A percentile compares a stretch with the other conserved stretches of the same genome.
These are phyloP conservation scores for Platyrinchus mystaceus DNA, from an alignment of 2,797 vertebrate genomes.

Conservation along the genomic window DNA sequence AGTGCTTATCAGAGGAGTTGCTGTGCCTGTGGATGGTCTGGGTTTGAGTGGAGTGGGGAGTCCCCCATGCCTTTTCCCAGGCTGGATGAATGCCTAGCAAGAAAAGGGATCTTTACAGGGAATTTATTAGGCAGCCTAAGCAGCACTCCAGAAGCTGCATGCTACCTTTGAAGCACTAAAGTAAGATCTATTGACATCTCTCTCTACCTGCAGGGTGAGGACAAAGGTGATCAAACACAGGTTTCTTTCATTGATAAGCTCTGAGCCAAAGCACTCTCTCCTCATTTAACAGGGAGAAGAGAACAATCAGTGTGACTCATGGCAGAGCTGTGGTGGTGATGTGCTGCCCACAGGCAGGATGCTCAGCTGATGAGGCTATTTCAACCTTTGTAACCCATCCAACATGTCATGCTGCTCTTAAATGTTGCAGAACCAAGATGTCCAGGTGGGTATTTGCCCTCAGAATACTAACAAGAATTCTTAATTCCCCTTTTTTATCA, in stretches of 20 bases:
- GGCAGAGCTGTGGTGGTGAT: not conserved
- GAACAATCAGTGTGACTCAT: not conserved
- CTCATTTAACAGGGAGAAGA: not conserved
- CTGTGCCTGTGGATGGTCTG: not conserved
- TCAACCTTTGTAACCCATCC: not conserved
- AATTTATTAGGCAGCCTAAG: not conserved
- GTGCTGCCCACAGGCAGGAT: not conserved
- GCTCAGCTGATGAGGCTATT: not conserved
- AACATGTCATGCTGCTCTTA: not conserved
- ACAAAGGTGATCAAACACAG: not conserved
- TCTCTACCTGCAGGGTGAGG: not conserved
- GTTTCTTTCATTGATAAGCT: not conserved
- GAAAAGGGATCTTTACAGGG: not conserved
- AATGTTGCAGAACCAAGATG: not conserved
- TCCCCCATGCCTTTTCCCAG: not conserved
- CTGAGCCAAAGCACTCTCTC: not conserved
- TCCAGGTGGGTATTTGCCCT: not conserved
- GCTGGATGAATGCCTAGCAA: not conserved
- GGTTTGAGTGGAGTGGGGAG: not conserved
- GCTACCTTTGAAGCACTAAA: not conserved
- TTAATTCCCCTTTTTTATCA: not conserved
- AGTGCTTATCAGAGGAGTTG: not conserved
- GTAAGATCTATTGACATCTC: not conserved
- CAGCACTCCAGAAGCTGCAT: not conserved
- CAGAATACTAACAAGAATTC: not conserved